Evolutionary conservation across 2,113 vertebrate species (phyloP).

Genomic region (Lonchura striata): DNA sequence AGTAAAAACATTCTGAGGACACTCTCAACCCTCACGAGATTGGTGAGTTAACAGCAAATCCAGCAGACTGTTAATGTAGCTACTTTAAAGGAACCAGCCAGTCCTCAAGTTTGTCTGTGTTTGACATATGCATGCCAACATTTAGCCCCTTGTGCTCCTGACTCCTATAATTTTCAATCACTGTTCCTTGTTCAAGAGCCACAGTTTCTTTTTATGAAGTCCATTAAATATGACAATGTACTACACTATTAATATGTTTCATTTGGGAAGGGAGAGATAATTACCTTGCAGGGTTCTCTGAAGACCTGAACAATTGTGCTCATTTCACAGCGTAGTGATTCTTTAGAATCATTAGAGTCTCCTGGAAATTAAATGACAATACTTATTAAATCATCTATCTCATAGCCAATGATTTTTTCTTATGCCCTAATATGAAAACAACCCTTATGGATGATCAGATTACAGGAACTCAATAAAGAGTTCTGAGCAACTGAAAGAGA

Average conservation of each 20-base stretch:
- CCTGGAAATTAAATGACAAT: neutral
- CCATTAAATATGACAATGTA: neutral
- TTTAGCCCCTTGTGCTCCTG: neutral
- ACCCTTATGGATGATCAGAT: neutral
- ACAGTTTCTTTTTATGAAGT: neutral
- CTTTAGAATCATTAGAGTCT: neutral
- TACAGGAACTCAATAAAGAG: neutral
- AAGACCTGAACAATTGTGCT: conserved; percentile 14
- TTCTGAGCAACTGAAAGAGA: neutral
- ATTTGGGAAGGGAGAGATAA: neutral
- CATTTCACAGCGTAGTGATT: conserved; percentile 3
- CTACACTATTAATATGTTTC: neutral
- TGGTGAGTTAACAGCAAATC: neutral
- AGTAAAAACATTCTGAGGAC: neutral
- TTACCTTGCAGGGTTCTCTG: neutral
- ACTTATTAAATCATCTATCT: neutral
- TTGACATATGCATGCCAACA: neutral
- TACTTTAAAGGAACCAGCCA: neutral
- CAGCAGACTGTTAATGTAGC: neutral
- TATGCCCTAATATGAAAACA: neutral
- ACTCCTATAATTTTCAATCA: neutral
- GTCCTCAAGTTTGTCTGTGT: neutral
- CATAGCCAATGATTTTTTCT: neutral
- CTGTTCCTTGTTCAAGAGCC: neutral
- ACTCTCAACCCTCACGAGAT: neutral